Conservation (phyloP, 2,797 vertebrate species). For the Echeneis naucrates region DNA sequence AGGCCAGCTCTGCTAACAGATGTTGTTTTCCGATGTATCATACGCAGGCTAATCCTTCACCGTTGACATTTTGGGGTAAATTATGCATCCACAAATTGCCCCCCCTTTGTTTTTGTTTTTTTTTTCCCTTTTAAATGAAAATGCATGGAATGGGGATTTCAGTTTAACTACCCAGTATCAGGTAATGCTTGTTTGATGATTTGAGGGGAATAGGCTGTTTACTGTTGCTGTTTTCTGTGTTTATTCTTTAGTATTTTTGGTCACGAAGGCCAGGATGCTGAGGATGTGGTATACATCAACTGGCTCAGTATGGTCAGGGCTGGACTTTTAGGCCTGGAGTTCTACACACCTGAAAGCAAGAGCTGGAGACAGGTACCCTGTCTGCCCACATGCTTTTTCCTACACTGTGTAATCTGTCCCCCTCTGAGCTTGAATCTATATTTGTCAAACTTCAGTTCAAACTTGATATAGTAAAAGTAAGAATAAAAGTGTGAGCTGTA, state of each 20-base stretch:
- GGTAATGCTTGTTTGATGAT: neutral
- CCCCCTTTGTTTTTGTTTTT: neutral
- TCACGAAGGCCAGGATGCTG: constrained; percentile 85
- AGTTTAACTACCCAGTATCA: neutral
- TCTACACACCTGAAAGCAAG: constrained; percentile 90
- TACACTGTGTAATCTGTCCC: neutral
- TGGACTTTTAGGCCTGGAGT: constrained; percentile 91
- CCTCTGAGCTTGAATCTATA: neutral
- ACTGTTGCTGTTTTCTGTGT: constrained; percentile 3
- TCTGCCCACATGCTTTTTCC: neutral
- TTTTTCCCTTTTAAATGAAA: constrained; percentile 2
- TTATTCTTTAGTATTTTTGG: constrained; percentile 88
- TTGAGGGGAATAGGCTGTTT: neutral
- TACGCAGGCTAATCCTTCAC: neutral
- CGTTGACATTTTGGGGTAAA: neutral
- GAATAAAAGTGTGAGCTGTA: neutral
- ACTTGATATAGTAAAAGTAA: too few relatives aligned
- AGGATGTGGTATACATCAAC: constrained; percentile 91
- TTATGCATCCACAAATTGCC: too few relatives aligned
- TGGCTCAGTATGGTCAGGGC: constrained; percentile 95
- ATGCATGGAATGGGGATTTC: neutral
- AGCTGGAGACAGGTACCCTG: constrained; percentile 92
- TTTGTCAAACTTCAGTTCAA: neutral
- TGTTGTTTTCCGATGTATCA: neutral
- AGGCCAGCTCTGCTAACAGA: neutral